These are phyloP conservation scores for Flabesymbios commensalis DNA, from an alignment of 2,888 invertebrate genomes.

Conservation along the genomic window DNA sequence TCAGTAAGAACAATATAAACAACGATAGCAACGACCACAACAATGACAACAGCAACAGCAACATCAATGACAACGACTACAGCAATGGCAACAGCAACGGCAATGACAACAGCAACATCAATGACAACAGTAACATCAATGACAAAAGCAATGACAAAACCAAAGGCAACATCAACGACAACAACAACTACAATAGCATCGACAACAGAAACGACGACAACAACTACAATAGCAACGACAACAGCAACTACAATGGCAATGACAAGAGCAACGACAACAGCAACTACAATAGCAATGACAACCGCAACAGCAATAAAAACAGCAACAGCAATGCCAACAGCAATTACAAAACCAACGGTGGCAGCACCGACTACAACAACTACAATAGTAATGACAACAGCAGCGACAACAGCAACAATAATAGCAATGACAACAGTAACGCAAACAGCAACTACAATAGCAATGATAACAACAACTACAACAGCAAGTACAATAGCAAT, in stretches of 20 bases:
- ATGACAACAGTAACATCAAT: neutral
- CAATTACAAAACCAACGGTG: neutral
- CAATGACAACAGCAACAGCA: too few species aligned
- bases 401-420: neutral
- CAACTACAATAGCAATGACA: neutral
- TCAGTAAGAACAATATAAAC: too few species aligned
- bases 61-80: neutral
- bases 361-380: neutral
- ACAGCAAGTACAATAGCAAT: neutral
- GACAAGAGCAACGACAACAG: neutral
- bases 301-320: neutral
- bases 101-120: neutral
- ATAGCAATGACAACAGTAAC: neutral
- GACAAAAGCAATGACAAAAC: neutral
- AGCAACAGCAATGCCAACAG: neutral
- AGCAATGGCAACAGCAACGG: neutral
- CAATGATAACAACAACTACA: neutral
- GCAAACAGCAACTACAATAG: neutral
- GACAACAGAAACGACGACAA: neutral
- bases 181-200: neutral
- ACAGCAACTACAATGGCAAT: neutral
- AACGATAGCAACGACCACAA: too few species aligned
- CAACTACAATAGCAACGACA: neutral
- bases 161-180: neutral
- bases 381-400: neutral